phyloP scores from a whole-genome alignment of 1,140 invertebrate species.

The Fopius arisanus region DNA sequence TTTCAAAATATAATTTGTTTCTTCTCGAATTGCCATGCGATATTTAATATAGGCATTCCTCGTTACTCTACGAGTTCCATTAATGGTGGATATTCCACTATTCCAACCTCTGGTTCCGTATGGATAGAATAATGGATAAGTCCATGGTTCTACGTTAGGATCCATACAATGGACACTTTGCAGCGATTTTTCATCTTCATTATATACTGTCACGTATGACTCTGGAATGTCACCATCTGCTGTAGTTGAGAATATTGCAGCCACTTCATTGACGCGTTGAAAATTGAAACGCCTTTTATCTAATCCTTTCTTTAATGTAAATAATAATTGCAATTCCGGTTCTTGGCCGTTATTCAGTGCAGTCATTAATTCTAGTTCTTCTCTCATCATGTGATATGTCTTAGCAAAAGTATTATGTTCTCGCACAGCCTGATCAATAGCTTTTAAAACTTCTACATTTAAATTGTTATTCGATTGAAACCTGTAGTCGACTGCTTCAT shows the following conservation, averaged over 20 bases:
- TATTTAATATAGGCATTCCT: background rate
- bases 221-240: constrained; percentile 6
- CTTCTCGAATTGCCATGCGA: constrained; percentile 54
- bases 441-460: background rate
- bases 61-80: background rate
- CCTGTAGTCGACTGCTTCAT: background rate
- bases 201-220: background rate
- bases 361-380: too few relatives aligned
- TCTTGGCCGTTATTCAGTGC: background rate
- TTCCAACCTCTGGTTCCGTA: background rate
- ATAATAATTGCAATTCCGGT: constrained; percentile 3
- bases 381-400: constrained; percentile 11
- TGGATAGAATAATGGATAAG: background rate
- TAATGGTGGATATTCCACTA: background rate
- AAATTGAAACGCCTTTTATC: background rate
- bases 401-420: background rate
- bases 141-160: too few relatives aligned
- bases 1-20: constrained; percentile 60
- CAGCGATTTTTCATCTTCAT: background rate
- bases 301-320: background rate
- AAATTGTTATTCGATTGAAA: background rate
- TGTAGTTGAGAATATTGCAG: background rate
- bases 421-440: background rate
- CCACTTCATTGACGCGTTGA: background rate
- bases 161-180: background rate